Conservation (phyloP, 2,113 vertebrate species). For the Holacanthus passer region DNA sequence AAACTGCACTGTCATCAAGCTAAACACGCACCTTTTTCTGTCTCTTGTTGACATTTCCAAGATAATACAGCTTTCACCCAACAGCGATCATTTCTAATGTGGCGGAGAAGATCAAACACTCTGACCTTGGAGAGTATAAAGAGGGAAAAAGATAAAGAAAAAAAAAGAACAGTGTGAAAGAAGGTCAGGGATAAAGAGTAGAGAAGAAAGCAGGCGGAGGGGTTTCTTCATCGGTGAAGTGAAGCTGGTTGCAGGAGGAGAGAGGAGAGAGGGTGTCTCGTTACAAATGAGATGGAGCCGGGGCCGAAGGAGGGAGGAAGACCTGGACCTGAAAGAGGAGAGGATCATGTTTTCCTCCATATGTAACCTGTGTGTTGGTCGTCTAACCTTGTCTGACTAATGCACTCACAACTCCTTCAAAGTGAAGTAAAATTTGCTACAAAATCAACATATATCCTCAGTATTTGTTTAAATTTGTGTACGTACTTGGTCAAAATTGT, state of each 20-base stretch:
- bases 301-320: constrained; percentile 32
- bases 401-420: neutral
- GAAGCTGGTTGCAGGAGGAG: constrained; percentile 16
- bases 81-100: constrained; percentile 20
- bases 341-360: constrained; percentile 51
- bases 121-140: constrained; percentile 44
- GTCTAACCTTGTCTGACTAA: neutral
- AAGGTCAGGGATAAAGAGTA: neutral
- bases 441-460: neutral
- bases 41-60: constrained; percentile 59
- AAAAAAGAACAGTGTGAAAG: constrained; percentile 9
- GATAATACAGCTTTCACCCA: constrained; percentile 42
- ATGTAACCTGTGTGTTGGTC: constrained; percentile 1
- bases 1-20: constrained; percentile 54
- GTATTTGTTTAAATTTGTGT: neutral
- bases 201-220: constrained; percentile 9
- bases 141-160: neutral
- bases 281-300: constrained; percentile 63
- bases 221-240: neutral
- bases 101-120: constrained; percentile 36
- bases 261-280: constrained; percentile 41
- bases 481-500: neutral
- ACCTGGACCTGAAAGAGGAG: constrained; percentile 35
- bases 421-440: neutral
- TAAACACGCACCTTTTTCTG: constrained; percentile 35